Conservation (phyloP, 2,888 invertebrate species). For the Lithophane leautieri region DNA sequence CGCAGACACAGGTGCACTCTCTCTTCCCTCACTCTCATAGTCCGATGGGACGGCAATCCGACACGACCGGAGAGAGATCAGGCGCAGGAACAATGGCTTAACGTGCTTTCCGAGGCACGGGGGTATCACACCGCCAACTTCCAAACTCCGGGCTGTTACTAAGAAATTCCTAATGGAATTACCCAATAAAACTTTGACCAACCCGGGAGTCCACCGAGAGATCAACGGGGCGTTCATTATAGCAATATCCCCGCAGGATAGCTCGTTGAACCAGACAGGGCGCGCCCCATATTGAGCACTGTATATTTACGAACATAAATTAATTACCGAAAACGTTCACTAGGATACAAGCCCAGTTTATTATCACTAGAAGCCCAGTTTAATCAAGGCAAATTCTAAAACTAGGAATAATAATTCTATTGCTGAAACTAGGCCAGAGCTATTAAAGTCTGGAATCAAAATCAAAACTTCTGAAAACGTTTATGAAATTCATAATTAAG, state of each 20-base stretch:
- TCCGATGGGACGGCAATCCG: too few relatives aligned
- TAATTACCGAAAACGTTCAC: slow-evolving; percentile 27
- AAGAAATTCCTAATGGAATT: too few relatives aligned
- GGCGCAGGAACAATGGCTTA: too few relatives aligned
- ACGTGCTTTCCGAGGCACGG: too few relatives aligned
- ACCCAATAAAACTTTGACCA: too few relatives aligned
- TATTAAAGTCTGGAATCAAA: slow-evolving; percentile 50
- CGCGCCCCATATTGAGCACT: not conserved
- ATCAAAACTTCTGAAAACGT: slow-evolving; percentile 59
- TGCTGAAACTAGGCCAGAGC: slow-evolving; percentile 39
- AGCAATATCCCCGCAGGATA: slow-evolving; percentile 11
- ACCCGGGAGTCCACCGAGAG: too few relatives aligned
- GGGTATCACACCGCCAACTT: too few relatives aligned
- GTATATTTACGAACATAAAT: slow-evolving; percentile 6
- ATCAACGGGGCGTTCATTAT: slow-evolving; percentile 1
- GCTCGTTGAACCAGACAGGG: not conserved
- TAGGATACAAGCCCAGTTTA: slow-evolving; percentile 18
- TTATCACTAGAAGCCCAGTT: slow-evolving; percentile 12
- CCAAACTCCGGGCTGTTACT: too few relatives aligned
- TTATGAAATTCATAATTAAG: slow-evolving; percentile 59
- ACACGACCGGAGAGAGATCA: too few relatives aligned
- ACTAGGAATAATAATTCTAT: slow-evolving; percentile 45
- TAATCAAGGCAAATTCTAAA: slow-evolving; percentile 28
- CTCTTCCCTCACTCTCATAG: too few relatives aligned
- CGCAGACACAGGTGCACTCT: too few relatives aligned